phyloP scores from a whole-genome alignment of 2,113 vertebrate genomes.

The Mormyrus iriodes region DNA sequence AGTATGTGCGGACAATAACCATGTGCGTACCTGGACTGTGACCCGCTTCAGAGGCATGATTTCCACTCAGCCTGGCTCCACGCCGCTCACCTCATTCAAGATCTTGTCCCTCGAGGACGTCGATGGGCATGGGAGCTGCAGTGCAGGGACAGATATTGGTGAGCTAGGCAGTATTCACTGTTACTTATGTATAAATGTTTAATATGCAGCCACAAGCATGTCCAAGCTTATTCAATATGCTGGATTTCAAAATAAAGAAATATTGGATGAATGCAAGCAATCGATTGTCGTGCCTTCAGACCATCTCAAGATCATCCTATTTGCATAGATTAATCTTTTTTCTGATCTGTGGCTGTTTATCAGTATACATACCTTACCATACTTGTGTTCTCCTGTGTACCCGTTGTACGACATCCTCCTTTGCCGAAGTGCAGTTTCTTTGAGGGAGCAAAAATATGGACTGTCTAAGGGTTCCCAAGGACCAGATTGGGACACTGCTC shows the following conservation, averaged over 20 bases:
- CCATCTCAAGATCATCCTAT: not conserved
- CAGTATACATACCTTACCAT: not conserved
- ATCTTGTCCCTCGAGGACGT: conserved; percentile 77
- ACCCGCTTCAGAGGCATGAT: conserved; percentile 88
- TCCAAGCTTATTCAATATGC: not conserved
- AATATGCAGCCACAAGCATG: not conserved
- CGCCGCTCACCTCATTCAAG: conserved; percentile 83
- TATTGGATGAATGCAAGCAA: not conserved
- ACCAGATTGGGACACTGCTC: not conserved
- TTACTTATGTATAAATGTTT: not conserved
- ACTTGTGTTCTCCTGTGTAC: not conserved
- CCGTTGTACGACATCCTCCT: not conserved
- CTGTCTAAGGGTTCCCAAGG: no score
- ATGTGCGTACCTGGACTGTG: conserved; percentile 85
- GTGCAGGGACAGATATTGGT: conserved; percentile 79
- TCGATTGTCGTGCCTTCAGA: not conserved
- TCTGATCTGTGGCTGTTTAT: not conserved
- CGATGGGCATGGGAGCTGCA: conserved; percentile 72
- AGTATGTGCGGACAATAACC: conserved; percentile 91
- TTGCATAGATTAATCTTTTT: not conserved
- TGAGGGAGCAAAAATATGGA: no score
- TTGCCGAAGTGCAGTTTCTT: not conserved
- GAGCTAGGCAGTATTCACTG: not conserved
- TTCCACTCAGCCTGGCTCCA: conserved; percentile 85
- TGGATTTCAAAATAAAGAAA: not conserved